phyloP scores from a whole-genome alignment of 2,888 invertebrate genomes.

The Calameuta idolon region DNA sequence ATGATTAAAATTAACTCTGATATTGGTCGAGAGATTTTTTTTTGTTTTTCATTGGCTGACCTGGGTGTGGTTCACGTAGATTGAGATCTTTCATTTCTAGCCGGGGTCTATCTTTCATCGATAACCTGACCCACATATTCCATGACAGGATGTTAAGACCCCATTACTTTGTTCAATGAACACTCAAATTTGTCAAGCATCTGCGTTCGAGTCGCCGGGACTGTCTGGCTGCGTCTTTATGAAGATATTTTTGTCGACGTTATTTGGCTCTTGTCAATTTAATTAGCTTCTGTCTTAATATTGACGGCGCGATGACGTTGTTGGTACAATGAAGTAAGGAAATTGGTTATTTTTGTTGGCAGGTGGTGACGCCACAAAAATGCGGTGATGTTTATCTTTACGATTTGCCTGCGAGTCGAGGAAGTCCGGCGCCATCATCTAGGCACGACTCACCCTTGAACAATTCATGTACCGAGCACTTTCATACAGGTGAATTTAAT shows the following conservation, averaged over 20 bases:
- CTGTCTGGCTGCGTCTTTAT: background rate
- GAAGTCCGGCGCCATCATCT: slow-evolving; percentile 59
- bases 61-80: background rate
- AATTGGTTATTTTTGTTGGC: slow-evolving; percentile 41
- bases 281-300: background rate
- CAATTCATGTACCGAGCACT: slow-evolving; percentile 59
- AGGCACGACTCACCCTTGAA: slow-evolving; percentile 58
- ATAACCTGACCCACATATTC: slow-evolving; percentile 42
- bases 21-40: background rate
- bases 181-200: background rate
- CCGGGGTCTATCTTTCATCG: slow-evolving; percentile 29
- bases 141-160: slow-evolving; percentile 12
- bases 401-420: slow-evolving; percentile 72
- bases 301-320: background rate
- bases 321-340: background rate
- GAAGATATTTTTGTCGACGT: background rate
- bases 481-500: slow-evolving; percentile 52
- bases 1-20: background rate
- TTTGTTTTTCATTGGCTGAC: background rate
- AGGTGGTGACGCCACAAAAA: slow-evolving; percentile 79
- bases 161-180: background rate
- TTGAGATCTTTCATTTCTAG: slow-evolving; percentile 30
- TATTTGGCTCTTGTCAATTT: background rate
- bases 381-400: slow-evolving; percentile 81
- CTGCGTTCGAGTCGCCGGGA: background rate